These are phyloP conservation scores for Octodon degus DNA, from an alignment of 2,113 vertebrate species.

Conservation along the genomic window DNA sequence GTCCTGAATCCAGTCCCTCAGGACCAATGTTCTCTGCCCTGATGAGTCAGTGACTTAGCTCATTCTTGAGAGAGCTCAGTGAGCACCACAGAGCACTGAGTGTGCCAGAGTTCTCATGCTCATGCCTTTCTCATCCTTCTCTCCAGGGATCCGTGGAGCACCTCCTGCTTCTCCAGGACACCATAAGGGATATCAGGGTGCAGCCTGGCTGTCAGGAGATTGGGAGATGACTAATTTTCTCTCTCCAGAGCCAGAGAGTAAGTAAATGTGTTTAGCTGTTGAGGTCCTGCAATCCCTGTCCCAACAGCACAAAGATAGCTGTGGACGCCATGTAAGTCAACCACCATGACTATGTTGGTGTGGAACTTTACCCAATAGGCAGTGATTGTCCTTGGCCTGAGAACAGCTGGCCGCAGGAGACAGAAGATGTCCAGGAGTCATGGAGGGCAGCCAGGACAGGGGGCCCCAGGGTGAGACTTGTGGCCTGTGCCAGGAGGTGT, in stretches of 20 bases:
- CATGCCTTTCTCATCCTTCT: neutral
- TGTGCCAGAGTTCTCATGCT: neutral
- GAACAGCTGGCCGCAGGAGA: neutral
- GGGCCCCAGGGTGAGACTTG: neutral
- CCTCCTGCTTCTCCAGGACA: neutral
- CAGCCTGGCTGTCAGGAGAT: neutral
- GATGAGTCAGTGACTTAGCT: neutral
- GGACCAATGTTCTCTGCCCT: neutral
- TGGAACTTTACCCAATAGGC: neutral
- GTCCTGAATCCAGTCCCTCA: neutral
- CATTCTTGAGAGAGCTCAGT: neutral
- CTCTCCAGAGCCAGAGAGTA: neutral
- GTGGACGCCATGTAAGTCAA: neutral
- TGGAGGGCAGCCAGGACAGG: rapidly evolving
- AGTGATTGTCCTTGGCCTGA: neutral
- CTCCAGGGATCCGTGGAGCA: too few relatives aligned
- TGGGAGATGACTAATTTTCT: neutral
- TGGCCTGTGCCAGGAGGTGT: neutral
- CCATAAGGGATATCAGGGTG: neutral
- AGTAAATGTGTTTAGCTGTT: neutral
- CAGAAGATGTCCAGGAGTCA: neutral
- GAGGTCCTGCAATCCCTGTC: neutral
- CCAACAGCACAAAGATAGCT: neutral
- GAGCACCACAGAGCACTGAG: neutral
- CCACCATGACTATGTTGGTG: neutral